These are phyloP conservation scores for Hirtodrosophila duncani DNA, from an alignment of 2,888 invertebrate species.

Conservation along the genomic window DNA sequence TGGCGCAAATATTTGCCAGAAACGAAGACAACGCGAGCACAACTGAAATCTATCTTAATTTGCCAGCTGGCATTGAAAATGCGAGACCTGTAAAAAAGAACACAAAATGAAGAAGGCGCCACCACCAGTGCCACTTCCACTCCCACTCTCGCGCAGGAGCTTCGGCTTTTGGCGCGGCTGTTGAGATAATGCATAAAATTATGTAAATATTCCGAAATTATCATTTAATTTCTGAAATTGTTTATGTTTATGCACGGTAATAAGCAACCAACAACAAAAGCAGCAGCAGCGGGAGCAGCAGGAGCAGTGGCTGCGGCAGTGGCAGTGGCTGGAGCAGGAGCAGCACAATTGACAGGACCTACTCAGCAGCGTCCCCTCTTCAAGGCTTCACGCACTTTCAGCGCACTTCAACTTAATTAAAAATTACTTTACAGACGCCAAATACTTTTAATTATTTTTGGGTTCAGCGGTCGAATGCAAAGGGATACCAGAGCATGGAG, in stretches of 20 bases:
- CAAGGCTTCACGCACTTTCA: constrained; percentile 35
- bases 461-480: constrained; percentile 67
- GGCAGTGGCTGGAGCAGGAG: constrained; percentile 6
- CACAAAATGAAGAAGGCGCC: no score
- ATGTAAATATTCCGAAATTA: constrained; percentile 66
- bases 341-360: background rate
- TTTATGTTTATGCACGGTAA: constrained; percentile 68
- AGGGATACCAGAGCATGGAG: no score
- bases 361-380: background rate
- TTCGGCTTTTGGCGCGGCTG: constrained; percentile 10
- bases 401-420: constrained; percentile 70
- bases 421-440: constrained; percentile 71
- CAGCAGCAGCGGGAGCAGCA: background rate
- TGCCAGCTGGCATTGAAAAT: constrained; percentile 27
- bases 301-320: background rate
- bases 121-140: constrained; percentile 1
- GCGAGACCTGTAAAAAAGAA: constrained; percentile 25
- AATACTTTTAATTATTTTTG: constrained; percentile 71
- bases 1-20: constrained; percentile 51
- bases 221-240: constrained; percentile 69
- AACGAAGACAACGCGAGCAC: background rate
- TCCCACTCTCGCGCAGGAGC: background rate
- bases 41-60: constrained; percentile 34
- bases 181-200: constrained; percentile 65
- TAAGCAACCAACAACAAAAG: constrained; percentile 46